Conservation (phyloP, 2,113 vertebrate species). For the Hoplias malabaricus region DNA sequence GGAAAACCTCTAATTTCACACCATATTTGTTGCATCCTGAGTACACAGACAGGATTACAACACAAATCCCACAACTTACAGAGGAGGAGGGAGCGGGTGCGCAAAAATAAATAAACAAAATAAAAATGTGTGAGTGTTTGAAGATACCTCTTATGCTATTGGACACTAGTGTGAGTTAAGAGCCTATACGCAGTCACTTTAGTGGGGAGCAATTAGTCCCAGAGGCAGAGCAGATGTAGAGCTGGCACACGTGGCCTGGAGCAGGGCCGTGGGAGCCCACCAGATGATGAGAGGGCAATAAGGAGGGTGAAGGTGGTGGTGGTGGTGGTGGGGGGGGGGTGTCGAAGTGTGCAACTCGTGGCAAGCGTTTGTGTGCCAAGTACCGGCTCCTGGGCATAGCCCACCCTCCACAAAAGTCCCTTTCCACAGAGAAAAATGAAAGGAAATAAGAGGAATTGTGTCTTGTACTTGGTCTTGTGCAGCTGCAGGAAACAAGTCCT, state of each 20-base stretch:
- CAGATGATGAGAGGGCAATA: constrained; percentile 87
- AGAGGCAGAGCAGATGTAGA: constrained; percentile 83
- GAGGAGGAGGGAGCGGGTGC: not conserved
- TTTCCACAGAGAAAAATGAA: constrained; percentile 20
- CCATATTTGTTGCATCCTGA: constrained; percentile 76
- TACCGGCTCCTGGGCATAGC: constrained; percentile 78
- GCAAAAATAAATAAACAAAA: constrained; percentile 41
- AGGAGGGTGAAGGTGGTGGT: constrained; percentile 55
- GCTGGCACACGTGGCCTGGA: constrained; percentile 83
- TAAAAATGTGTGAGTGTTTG: not conserved
- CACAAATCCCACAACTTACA: constrained; percentile 69
- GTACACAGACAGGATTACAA: constrained; percentile 72
- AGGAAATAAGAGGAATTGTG: not conserved
- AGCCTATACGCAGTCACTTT: constrained; percentile 64
- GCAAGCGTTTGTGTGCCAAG: constrained; percentile 80
- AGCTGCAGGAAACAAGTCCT: constrained; percentile 39
- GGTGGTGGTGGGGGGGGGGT: constrained; percentile 70
- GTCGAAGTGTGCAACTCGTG: constrained; percentile 63
- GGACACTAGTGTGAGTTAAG: constrained; percentile 25
- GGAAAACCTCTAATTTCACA: constrained; percentile 78
- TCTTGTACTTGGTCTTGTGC: not conserved
- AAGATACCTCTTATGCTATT: constrained; percentile 39
- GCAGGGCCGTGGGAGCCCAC: constrained; percentile 83
- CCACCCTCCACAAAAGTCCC: constrained; percentile 72
- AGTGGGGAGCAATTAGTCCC: constrained; percentile 88